Base-by-base conservation (phyloP, 2,888 invertebrate genomes). In the Imbricaverruca yamaguchii region DNA sequence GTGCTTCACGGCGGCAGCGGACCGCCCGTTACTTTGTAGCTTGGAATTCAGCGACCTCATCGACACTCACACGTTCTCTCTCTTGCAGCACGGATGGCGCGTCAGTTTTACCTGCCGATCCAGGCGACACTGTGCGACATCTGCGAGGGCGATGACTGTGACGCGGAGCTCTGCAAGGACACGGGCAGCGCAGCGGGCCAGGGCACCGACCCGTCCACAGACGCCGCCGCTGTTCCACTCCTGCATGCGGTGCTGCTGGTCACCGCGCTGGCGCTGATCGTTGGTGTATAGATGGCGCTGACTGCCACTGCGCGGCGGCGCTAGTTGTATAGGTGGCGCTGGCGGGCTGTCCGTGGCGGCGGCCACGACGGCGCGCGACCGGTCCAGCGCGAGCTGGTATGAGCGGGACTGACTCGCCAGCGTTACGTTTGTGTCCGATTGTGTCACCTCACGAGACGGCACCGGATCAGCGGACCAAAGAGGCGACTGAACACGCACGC, bases 121-220 rank as follows among this genome's bases (percentile, higher is more conserved):
- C 88, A 89, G 83, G 91, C 92, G 63, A 92, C 92, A 1, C 89
- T 93, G 25, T 95, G 95, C 87, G 94, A 95, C 88, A 92, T 95
- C 85, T 96, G 96, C 86, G 93, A 94, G 85, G 90, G 89, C 74
- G 91, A 91, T 65, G 85, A 85, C 83, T 87, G 86, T 84, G 83
- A 83, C 69, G 67, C 83, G 9, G 57, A 63, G 3, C 74, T 80
- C 77, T 84, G 83, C 69, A 81, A 83, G 61, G 53, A 81, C 57
- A 39, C 11, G 23, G 18, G 15, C 55, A 8, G 12, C 21, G 11
- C 15, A 15, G 4, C 67, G 2, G 67, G 53, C 55, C 63, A 18
- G 65, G 39, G 15, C 53, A 39, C 21, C 8, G 61, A 23, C 10
- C 15, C 80, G 9, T 15, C 11, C 7, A 0, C 23, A 7, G 55